phyloP scores from a whole-genome alignment of 37 sponge, comb jelly and placozoan genomes.

The Mnemiopsis leidyi region DNA sequence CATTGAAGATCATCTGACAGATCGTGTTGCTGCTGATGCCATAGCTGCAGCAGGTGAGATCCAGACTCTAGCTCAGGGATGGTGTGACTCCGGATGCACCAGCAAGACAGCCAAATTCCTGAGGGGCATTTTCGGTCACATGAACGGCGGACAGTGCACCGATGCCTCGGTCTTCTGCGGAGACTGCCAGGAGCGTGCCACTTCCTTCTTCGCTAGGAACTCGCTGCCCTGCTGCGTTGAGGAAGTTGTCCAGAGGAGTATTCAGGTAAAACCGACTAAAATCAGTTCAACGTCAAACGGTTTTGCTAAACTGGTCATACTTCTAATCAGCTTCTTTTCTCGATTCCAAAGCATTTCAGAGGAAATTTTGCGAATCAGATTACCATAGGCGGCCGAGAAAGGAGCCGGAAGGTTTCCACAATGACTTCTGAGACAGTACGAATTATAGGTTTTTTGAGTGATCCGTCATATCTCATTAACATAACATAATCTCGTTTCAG shows the following conservation, averaged over 20 bases:
- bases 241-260: neutral
- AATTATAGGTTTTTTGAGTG: too few relatives aligned
- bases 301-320: too few relatives aligned
- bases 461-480: too few relatives aligned
- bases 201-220: neutral
- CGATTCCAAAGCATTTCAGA: too few relatives aligned
- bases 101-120: conserved; percentile 14
- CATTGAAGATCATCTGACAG: neutral
- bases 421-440: too few relatives aligned
- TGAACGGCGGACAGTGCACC: neutral
- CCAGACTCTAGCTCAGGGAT: neutral
- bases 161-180: conserved; percentile 12
- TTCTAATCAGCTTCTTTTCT: too few relatives aligned
- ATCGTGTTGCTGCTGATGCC: neutral
- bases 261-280: too few relatives aligned
- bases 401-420: too few relatives aligned
- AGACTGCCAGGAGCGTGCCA: neutral
- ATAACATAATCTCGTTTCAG: too few relatives aligned
- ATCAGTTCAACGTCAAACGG: too few relatives aligned
- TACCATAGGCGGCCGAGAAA: too few relatives aligned
- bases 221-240: neutral
- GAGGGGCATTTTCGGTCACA: neutral
- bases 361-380: too few relatives aligned
- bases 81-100: conserved; percentile 6
- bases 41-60: neutral